Percentiles rank a stretch among this genome's conserved stretches.
These are phyloP conservation scores for Axis porcinus DNA, from an alignment of 2,113 vertebrate genomes.

Conservation along the genomic window DNA sequence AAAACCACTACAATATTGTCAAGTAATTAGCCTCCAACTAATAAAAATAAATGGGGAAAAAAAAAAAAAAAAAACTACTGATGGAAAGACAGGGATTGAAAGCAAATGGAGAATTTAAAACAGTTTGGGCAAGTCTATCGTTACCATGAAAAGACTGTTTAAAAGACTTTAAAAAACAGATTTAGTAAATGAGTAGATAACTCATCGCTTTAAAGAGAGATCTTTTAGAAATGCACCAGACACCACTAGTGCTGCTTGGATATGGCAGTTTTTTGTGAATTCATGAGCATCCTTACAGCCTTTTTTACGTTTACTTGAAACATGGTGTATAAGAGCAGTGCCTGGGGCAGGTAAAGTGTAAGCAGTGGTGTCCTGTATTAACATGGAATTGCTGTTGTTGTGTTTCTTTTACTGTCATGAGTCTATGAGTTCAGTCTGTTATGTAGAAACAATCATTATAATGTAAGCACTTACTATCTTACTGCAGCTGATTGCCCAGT, in stretches of 20 bases:
- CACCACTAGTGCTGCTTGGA: neutral
- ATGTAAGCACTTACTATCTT: slow-evolving; percentile 51
- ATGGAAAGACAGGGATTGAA: neutral
- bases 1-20: too few species aligned
- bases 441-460: slow-evolving; percentile 55
- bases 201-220: neutral
- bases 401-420: slow-evolving; percentile 50
- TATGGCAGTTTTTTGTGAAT: neutral
- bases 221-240: neutral
- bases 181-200: neutral
- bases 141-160: neutral
- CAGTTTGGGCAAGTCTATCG: neutral
- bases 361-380: slow-evolving; percentile 56
- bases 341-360: slow-evolving; percentile 59
- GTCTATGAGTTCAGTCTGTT: slow-evolving; percentile 64
- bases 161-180: neutral
- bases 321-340: slow-evolving; percentile 17
- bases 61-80: neutral
- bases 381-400: slow-evolving; percentile 55
- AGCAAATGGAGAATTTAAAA: neutral
- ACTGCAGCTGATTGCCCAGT: slow-evolving; percentile 36
- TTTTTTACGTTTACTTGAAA: slow-evolving; percentile 39
- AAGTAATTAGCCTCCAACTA: too few species aligned
- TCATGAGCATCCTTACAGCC: slow-evolving; percentile 1
- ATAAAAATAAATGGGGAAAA: too few species aligned